Conservation (phyloP, 2,888 invertebrate genomes). For the Oeneis ivallda region DNA sequence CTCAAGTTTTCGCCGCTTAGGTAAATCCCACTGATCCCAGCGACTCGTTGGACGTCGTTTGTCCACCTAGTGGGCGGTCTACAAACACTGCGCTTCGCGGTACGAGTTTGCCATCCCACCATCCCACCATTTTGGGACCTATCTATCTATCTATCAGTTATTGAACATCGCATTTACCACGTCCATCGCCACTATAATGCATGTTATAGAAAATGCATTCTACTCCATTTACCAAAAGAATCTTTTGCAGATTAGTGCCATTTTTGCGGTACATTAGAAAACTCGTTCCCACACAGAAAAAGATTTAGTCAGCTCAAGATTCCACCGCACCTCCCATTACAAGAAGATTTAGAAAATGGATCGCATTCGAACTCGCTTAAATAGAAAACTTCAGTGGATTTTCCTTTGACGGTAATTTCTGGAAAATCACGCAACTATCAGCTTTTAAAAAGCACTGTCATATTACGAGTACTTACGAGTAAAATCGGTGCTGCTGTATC, state of each 20-base stretch:
- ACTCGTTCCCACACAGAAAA: slow-evolving; percentile 17
- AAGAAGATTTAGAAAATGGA: slow-evolving; percentile 32
- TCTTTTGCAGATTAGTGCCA: slow-evolving; percentile 13
- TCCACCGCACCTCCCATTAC: slow-evolving; percentile 30
- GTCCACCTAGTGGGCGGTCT: no score
- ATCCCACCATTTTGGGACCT: no score
- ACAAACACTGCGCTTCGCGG: no score
- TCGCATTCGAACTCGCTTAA: slow-evolving; percentile 28
- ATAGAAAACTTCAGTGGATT: slow-evolving; percentile 23
- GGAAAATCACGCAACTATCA: slow-evolving; percentile 7
- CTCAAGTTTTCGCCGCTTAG: no score
- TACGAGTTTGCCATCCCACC: no score
- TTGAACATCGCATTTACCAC: no score
- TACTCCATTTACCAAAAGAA: background rate
- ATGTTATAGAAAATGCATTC: background rate
- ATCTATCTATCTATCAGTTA: no score
- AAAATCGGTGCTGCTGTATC: background rate
- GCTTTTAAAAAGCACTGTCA: background rate
- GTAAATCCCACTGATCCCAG: no score
- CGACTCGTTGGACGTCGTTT: no score
- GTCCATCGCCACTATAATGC: no score
- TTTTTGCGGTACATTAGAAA: slow-evolving; percentile 24
- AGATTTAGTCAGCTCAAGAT: slow-evolving; percentile 27
- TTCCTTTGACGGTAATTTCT: slow-evolving; percentile 17
- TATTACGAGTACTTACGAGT: background rate